Evolutionary conservation across 2,888 invertebrate genomes (phyloP).

Genomic region (Ormyrus pomaceus): DNA sequence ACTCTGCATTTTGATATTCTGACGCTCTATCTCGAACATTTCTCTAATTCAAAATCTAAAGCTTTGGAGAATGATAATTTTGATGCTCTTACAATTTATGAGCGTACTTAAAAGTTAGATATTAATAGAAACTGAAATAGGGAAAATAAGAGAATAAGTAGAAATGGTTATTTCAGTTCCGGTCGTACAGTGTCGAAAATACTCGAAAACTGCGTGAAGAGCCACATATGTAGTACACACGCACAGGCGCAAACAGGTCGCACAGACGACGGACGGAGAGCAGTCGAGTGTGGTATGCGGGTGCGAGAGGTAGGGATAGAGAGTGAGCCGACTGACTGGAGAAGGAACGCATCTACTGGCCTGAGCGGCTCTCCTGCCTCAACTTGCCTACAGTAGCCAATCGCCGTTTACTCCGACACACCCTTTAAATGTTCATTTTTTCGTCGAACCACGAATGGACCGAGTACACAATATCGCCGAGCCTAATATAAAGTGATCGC

Average conservation of each 20-base stretch:
- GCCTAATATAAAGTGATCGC: slow-evolving; percentile 57
- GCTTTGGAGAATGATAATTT: too few species aligned
- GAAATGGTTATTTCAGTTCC: too few species aligned
- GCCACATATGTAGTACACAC: slow-evolving; percentile 26
- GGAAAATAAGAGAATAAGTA: too few species aligned
- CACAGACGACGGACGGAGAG: not conserved
- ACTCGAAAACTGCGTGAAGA: too few species aligned
- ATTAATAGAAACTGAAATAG: too few species aligned
- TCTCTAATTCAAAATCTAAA: too few species aligned
- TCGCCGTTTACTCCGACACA: slow-evolving; percentile 70
- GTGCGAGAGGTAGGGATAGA: slow-evolving; percentile 8
- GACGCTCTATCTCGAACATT: too few species aligned
- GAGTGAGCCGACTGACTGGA: slow-evolving; percentile 9
- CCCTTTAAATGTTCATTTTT: slow-evolving; percentile 73
- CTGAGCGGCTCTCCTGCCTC: slow-evolving; percentile 6
- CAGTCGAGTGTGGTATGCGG: slow-evolving; percentile 2
- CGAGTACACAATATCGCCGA: slow-evolving; percentile 63
- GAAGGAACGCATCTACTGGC: slow-evolving; percentile 34
- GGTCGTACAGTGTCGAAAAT: too few species aligned
- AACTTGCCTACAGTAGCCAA: slow-evolving; percentile 59
- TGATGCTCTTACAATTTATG: too few species aligned
- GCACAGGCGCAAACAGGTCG: not conserved
- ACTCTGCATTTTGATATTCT: too few species aligned
- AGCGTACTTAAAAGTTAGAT: too few species aligned
- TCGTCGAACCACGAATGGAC: slow-evolving; percentile 62